Percentiles rank a stretch among this genome's conserved stretches.
Conservation (phyloP, 64 coral and sea anemone genomes). For the Porites lutea region DNA sequence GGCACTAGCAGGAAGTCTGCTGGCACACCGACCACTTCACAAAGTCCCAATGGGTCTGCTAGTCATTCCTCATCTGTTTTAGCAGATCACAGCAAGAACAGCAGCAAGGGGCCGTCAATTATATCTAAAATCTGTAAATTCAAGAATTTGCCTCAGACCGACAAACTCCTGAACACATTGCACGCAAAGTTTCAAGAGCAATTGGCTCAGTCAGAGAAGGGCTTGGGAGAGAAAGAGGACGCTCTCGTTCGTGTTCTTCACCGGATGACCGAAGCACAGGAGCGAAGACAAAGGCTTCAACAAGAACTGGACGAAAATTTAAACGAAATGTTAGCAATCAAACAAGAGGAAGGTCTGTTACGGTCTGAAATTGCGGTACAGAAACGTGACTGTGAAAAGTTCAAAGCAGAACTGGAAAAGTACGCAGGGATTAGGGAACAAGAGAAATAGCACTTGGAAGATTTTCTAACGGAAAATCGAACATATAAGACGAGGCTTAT, state of each 20-base stretch:
- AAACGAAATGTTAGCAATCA: not conserved
- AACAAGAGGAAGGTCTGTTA: not conserved
- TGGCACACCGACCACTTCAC: not conserved
- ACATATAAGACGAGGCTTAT: no score
- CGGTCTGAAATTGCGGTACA: not conserved
- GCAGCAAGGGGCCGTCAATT: not conserved
- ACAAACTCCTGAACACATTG: not conserved
- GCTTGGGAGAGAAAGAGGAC: not conserved
- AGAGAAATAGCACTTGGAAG: no score
- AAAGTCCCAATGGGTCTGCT: not conserved
- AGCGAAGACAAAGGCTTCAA: not conserved
- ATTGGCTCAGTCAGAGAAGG: not conserved
- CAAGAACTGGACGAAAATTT: constrained; percentile 24
- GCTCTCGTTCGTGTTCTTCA: not conserved
- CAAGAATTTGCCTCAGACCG: not conserved
- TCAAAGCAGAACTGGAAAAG: constrained; percentile 13
- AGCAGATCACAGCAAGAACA: not conserved
- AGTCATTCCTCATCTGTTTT: not conserved
- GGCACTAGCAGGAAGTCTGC: not conserved
- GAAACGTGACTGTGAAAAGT: not conserved
- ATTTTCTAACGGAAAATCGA: no score
- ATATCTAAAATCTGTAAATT: not conserved
- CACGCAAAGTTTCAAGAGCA: constrained; percentile 15
- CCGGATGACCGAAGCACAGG: not conserved
- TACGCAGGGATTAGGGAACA: not conserved